A percentile compares a stretch with the other conserved stretches of the same genome.
Evolutionary conservation across 2,113 vertebrate species (phyloP).

Genomic region (Polyodon spathula): DNA sequence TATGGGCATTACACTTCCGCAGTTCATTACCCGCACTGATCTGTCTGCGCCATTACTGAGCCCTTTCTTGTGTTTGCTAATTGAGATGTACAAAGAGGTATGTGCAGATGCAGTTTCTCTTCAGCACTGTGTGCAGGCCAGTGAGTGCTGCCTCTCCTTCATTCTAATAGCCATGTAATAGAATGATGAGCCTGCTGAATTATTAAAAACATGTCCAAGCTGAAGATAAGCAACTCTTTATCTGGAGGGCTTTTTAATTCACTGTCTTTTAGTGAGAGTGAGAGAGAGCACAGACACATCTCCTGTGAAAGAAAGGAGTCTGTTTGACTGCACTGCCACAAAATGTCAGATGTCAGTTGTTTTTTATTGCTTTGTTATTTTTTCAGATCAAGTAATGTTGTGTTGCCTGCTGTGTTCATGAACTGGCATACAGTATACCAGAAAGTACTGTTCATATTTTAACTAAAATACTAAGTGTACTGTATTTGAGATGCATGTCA

Average conservation of each 20-base stretch:
- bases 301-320: too few relatives aligned
- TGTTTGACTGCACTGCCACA: too few relatives aligned
- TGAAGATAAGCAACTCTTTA: slow-evolving; percentile 12
- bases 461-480: too few relatives aligned
- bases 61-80: slow-evolving; percentile 7
- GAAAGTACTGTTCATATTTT: too few relatives aligned
- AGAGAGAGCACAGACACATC: too few relatives aligned
- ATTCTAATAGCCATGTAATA: slow-evolving; percentile 20
- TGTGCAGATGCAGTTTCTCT: slow-evolving; percentile 11
- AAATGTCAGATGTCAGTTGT: too few relatives aligned
- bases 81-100: slow-evolving; percentile 14
- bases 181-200: slow-evolving; percentile 20
- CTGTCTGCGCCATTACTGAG: slow-evolving; percentile 1
- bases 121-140: not conserved
- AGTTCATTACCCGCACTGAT: not conserved
- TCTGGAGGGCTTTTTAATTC: slow-evolving; percentile 6
- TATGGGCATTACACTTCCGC: not conserved
- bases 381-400: too few relatives aligned
- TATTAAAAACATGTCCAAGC: slow-evolving; percentile 12
- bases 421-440: too few relatives aligned
- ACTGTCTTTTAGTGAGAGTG: slow-evolving; percentile 9
- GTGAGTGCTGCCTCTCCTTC: not conserved
- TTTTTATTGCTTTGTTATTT: too few relatives aligned
- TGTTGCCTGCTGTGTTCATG: too few relatives aligned
- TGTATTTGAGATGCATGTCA: too few relatives aligned